Evolutionary conservation across 2,113 vertebrate genomes (phyloP).

Genomic region (Galbula dea): DNA sequence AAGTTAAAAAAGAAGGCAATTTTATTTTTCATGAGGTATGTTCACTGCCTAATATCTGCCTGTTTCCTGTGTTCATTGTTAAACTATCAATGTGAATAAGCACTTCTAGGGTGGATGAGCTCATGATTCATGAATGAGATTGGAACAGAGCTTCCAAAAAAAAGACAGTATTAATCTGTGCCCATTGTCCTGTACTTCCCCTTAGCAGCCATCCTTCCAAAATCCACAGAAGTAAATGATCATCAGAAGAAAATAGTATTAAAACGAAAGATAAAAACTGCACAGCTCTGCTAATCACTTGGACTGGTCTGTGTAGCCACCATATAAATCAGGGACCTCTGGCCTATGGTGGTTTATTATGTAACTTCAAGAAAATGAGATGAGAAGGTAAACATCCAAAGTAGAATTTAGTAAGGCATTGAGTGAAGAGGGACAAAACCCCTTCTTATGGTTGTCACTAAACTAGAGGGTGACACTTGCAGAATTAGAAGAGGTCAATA

Average conservation of each 20-base stretch:
- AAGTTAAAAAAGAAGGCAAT: not conserved
- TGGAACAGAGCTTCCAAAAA: not conserved
- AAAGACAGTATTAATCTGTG: not conserved
- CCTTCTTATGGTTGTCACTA: constrained; percentile 65
- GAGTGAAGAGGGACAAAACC: not conserved
- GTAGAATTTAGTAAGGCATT: not conserved
- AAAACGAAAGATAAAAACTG: not conserved
- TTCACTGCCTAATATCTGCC: not conserved
- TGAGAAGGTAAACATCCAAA: constrained; percentile 6
- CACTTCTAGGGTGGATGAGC: not conserved
- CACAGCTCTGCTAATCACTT: not conserved
- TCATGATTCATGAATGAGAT: not conserved
- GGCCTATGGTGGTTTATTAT: not conserved
- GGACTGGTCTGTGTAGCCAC: not conserved
- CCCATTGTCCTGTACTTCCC: not conserved
- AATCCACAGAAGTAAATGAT: not conserved
- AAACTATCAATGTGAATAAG: not conserved
- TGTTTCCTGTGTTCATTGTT: not conserved
- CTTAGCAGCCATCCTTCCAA: not conserved
- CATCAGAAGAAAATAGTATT: not conserved
- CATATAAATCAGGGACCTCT: not conserved
- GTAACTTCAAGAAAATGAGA: constrained; percentile 37
- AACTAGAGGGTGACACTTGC: constrained; percentile 72
- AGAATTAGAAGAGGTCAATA: constrained; percentile 85
- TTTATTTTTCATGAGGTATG: not conserved